phyloP scores from a whole-genome alignment of 2,888 invertebrate species.

The Acronicta alni region DNA sequence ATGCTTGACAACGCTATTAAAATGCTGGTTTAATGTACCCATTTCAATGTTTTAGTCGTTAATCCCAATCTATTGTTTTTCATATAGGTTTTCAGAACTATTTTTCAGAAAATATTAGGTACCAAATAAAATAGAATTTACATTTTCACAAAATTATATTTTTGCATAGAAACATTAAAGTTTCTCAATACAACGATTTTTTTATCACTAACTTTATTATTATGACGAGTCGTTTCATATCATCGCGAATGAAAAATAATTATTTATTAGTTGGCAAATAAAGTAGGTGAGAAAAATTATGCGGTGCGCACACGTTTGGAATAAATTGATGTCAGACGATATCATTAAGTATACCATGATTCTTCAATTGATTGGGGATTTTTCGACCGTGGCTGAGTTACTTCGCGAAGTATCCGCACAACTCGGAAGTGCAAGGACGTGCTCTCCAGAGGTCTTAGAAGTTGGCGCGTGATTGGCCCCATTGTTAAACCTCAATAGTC shows the following conservation, averaged over 20 bases:
- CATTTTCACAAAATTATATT: too few relatives aligned
- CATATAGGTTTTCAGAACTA: too few relatives aligned
- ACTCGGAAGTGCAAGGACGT: slow-evolving; percentile 80
- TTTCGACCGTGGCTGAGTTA: slow-evolving; percentile 63
- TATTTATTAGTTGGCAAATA: slow-evolving; percentile 16
- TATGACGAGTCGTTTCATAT: not conserved
- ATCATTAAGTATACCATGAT: slow-evolving; percentile 70
- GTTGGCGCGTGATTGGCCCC: slow-evolving; percentile 84
- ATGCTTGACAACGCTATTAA: slow-evolving; percentile 27
- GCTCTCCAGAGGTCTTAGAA: slow-evolving; percentile 77
- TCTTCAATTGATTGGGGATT: slow-evolving; percentile 67
- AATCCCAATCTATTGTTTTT: too few relatives aligned
- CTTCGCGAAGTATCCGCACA: slow-evolving; percentile 66
- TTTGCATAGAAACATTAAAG: too few relatives aligned
- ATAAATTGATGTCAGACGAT: slow-evolving; percentile 65
- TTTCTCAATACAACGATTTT: not conserved
- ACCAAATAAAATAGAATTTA: too few relatives aligned
- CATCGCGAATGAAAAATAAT: not conserved
- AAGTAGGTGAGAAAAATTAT: slow-evolving; percentile 43
- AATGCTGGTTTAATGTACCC: not conserved
- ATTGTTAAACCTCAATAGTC: slow-evolving; percentile 84
- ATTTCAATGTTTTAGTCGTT: not conserved
- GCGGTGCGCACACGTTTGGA: slow-evolving; percentile 46
- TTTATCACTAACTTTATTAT: not conserved
- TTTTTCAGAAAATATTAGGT: too few relatives aligned